Base-by-base conservation (phyloP, 1,140 invertebrate genomes). In the Bombus huntii region DNA sequence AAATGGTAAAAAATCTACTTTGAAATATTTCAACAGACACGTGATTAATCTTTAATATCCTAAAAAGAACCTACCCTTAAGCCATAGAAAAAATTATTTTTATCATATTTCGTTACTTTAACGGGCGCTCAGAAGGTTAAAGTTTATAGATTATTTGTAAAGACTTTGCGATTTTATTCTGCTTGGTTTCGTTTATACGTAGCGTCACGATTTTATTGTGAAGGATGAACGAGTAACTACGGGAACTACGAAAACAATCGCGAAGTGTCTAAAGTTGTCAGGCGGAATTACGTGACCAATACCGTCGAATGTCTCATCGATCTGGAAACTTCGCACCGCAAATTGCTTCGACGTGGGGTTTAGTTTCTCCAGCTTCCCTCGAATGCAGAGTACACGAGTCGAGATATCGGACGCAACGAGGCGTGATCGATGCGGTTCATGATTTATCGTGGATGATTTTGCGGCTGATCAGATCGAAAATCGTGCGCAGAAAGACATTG, bases 401-500 rank as follows among this genome's bases (percentile, higher is more conserved):
- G 25, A 8, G 4, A 3, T 15, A 34, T 62, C 42, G 22, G 25
- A 25, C 25, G 44, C 12, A n/a, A n/a, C 37, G 6, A 12, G 28
- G n/a, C 31, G 39, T 4, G 28, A 28, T 74, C 57, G 31, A 75
- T 37, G 15, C 28, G 13, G 15, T 65, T 73, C 22, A 0, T 22
- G 2, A 5, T 57, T 18, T 4, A 47, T 68, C 25, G 44, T 3
- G 28, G 15, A 31, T 5, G 18, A 34, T 57, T 81, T 73, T 81
- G 77, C 70, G 79, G 39, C 79, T 81, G 79, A 85, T 75, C 84
- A 44, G 44, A 68, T 75, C 78, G 59, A 75, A 70, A 85, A 68
- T 81, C 44, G 79, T 85, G 84, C 79, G 76, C 37, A 81, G 47
- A 75, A 85, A 85, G 71, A 81, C 13, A 70, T 66, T 57, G n/a